A percentile compares a stretch with the other conserved stretches of the same genome.
Conservation (phyloP, 2,113 vertebrate genomes). For the Mus musculus region DNA sequence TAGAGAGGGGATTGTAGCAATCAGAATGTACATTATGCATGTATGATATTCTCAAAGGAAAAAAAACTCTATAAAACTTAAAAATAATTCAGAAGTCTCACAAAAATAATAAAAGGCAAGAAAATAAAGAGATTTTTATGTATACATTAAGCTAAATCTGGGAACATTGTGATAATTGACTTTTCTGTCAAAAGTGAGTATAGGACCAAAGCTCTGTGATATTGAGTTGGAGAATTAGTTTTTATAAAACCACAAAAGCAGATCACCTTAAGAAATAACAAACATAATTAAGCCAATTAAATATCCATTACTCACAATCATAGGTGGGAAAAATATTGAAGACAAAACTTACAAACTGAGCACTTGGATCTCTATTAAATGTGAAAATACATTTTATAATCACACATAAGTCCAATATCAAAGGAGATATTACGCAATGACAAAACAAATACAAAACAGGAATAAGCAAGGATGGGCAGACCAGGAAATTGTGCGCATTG, state of each 20-base stretch:
- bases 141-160: not conserved
- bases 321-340: too few species aligned
- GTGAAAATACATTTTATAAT: not conserved
- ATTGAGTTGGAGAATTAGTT: not conserved
- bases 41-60: not conserved
- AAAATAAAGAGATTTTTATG: not conserved
- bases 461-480: fast-evolving
- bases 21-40: not conserved
- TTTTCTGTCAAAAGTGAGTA: not conserved
- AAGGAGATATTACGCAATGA: not conserved
- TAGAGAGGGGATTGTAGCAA: not conserved
- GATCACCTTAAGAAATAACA: not conserved
- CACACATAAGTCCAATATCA: not conserved
- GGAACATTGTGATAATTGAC: not conserved
- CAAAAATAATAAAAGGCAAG: not conserved
- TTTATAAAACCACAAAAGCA: not conserved
- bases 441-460: not conserved
- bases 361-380: not conserved
- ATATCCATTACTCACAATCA: not conserved
- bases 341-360: not conserved
- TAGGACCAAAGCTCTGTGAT: not conserved
- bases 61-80: not conserved
- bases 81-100: slow-evolving; percentile 22
- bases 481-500: not conserved
- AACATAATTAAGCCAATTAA: not conserved